Conservation (phyloP, 2,797 vertebrate genomes). For the Steatocranus sp. region DNA sequence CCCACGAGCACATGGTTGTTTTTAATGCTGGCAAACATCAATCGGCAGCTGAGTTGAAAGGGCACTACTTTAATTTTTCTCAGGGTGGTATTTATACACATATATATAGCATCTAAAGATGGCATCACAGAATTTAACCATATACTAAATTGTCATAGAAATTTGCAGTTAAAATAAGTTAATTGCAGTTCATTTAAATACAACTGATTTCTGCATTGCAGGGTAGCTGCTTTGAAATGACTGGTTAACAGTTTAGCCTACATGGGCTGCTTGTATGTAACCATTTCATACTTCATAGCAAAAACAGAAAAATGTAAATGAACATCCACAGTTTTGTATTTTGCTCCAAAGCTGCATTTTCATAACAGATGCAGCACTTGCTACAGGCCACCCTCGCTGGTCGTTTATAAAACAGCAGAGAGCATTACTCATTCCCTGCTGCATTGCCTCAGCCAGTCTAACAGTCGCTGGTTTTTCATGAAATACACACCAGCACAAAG, state of each 20-base stretch:
- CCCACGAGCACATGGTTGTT: not conserved
- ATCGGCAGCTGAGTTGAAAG: not conserved
- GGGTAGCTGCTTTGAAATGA: not conserved
- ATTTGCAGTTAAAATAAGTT: not conserved
- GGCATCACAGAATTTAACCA: not conserved
- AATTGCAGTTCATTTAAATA: not conserved
- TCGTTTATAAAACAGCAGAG: not conserved
- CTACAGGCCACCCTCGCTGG: not conserved
- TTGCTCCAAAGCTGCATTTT: not conserved
- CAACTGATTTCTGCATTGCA: not conserved
- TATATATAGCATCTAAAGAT: not conserved
- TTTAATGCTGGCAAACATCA: not conserved
- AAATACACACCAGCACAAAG: not conserved
- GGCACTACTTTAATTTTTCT: not conserved
- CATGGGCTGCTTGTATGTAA: not conserved
- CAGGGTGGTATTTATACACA: not conserved
- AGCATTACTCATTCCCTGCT: not conserved
- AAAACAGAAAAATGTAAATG: not conserved
- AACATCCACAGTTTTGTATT: not conserved
- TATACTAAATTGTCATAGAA: not conserved
- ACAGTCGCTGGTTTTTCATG: not conserved
- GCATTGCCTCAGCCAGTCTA: not conserved
- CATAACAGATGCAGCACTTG: not conserved
- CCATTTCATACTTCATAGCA: not conserved
- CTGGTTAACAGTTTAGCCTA: not conserved